Percentiles rank a stretch among this genome's conserved stretches.
Conservation (phyloP, 1,140 invertebrate genomes). For the Hylaeus anthracinus region DNA sequence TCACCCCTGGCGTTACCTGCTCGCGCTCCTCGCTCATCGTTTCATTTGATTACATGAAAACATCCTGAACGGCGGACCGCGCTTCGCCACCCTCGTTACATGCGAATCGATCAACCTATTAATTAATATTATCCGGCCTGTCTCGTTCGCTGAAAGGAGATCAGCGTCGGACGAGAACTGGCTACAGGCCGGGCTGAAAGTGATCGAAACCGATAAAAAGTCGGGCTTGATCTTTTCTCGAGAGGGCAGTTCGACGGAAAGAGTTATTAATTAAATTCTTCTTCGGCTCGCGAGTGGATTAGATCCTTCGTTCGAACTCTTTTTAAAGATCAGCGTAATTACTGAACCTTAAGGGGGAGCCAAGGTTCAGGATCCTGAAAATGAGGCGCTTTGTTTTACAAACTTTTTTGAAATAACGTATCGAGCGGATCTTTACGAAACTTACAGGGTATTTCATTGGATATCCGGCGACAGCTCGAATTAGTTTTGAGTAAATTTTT, state of each 20-base stretch:
- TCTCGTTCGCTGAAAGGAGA: conserved; percentile 2
- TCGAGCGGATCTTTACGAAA: too few relatives aligned
- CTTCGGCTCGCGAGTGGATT: conserved; percentile 21
- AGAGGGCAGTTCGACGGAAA: background rate
- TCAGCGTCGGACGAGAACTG: conserved; percentile 3
- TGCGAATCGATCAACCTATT: conserved; percentile 59
- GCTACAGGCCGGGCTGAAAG: too few relatives aligned
- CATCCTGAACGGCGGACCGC: conserved; percentile 18
- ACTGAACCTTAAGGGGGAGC: too few relatives aligned
- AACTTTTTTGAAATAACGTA: too few relatives aligned
- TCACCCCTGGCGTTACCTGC: conserved; percentile 62
- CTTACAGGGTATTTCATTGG: too few relatives aligned
- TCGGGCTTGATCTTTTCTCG: background rate
- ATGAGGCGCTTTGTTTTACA: too few relatives aligned
- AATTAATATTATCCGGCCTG: conserved; percentile 54
- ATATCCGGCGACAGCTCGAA: too few relatives aligned
- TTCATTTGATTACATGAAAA: conserved; percentile 68
- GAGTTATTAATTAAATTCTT: conserved; percentile 16
- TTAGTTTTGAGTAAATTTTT: too few relatives aligned
- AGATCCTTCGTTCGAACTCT: background rate
- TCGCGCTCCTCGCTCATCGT: conserved; percentile 53
- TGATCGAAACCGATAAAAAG: conserved; percentile 38
- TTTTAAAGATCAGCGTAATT: conserved; percentile 21
- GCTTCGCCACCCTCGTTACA: conserved; percentile 35
- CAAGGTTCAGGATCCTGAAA: too few relatives aligned